Percentiles rank a stretch among this genome's conserved stretches.
Conservation (phyloP, 2,797 vertebrate species). For the Agapornis canus region DNA sequence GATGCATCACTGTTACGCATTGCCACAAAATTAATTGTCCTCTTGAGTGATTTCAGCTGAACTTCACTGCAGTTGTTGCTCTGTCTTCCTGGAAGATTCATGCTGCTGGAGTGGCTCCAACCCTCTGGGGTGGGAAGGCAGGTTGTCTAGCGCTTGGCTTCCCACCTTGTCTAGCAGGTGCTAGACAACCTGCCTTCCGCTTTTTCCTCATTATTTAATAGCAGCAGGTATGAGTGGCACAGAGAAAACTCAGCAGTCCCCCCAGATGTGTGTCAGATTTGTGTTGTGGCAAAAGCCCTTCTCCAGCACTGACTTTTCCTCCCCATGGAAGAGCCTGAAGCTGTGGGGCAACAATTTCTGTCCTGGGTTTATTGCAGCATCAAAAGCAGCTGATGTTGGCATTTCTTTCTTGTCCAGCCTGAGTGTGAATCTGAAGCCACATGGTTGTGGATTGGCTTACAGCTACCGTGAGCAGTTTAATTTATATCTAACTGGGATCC, state of each 20-base stretch:
- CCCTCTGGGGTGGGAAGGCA: not conserved
- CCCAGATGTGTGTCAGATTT: not conserved
- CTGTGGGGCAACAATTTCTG: not conserved
- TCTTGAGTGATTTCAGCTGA: constrained; percentile 11
- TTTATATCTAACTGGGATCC: not conserved
- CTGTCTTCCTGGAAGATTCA: constrained; percentile 2
- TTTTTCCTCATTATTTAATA: not conserved
- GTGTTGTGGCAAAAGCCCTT: not conserved
- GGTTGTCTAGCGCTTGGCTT: too few relatives aligned
- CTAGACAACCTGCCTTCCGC: not conserved
- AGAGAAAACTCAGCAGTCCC: not conserved
- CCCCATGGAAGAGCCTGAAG: not conserved
- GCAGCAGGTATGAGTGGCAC: not conserved
- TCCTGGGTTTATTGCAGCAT: not conserved
- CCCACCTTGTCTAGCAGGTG: too few relatives aligned
- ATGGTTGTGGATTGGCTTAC: not conserved
- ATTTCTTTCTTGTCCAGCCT: not conserved
- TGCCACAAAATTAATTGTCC: constrained; percentile 52
- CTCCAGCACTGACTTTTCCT: not conserved
- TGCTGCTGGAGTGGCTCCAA: not conserved
- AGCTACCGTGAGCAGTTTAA: not conserved
- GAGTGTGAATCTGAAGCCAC: not conserved
- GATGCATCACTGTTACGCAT: not conserved
- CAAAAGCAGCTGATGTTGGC: not conserved
- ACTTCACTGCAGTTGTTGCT: not conserved